These are phyloP conservation scores for Lagria hirta DNA, from an alignment of 2,888 invertebrate species.

Conservation along the genomic window DNA sequence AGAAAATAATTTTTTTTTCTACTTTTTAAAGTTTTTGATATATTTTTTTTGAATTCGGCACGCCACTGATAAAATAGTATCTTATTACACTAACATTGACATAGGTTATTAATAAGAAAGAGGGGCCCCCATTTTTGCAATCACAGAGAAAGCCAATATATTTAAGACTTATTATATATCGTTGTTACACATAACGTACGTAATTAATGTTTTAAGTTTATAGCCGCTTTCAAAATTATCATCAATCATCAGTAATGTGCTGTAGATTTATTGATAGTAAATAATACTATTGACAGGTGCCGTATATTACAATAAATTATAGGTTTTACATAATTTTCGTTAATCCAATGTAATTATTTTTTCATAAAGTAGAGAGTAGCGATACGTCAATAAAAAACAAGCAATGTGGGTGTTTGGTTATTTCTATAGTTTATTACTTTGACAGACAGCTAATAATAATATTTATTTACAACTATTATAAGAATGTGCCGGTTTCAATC, in stretches of 20 bases:
- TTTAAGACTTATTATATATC: conserved; percentile 17
- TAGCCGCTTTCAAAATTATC: conserved; percentile 15
- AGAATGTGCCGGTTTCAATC: too few relatives aligned
- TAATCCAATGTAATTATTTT: too few relatives aligned
- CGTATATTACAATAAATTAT: conserved; percentile 13
- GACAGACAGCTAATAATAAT: too few relatives aligned
- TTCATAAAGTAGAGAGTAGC: too few relatives aligned
- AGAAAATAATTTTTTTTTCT: too few relatives aligned
- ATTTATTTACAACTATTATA: too few relatives aligned
- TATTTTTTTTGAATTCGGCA: too few relatives aligned
- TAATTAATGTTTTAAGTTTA: conserved; percentile 17
- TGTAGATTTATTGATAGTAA: conserved; percentile 19
- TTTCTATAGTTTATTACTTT: too few relatives aligned
- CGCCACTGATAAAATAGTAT: too few relatives aligned
- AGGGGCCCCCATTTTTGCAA: conserved; percentile 24
- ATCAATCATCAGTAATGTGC: conserved; percentile 18
- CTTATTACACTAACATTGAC: conserved; percentile 24
- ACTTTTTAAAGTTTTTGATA: too few relatives aligned
- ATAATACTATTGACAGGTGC: conserved; percentile 13
- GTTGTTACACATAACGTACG: conserved; percentile 6
- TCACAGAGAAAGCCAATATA: conserved; percentile 25
- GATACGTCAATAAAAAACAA: too few relatives aligned
- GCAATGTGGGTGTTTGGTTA: too few relatives aligned
- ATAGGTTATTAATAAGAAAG: conserved; percentile 26
- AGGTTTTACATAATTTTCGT: conserved; percentile 5